Base-by-base conservation (phyloP, 1,140 invertebrate genomes). In the Chrysoperla carnea region DNA sequence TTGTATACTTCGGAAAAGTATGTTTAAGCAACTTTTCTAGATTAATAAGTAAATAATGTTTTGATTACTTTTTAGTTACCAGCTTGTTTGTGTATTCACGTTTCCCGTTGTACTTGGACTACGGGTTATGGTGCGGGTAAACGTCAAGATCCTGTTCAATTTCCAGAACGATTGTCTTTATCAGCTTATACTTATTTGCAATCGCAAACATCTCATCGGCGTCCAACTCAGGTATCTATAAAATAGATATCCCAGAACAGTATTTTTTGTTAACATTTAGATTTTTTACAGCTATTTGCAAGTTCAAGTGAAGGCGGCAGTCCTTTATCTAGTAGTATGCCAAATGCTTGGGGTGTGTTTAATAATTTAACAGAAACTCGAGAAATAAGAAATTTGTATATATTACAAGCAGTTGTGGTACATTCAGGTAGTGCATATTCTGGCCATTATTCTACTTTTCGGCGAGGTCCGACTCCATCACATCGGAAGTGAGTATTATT, bases 381-480 rank as follows among this genome's bases (percentile, higher is more conserved):
- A 37, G 58, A 61, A 41, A 60, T 55, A 42, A 49, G 62, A 41
- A 61, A 66, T 47, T 57, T 69, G 28, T 94, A 89, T 62, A 70
- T 73, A 50, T 67, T 95, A 36, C 70, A 75, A 49, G 78, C 87
- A 1, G 86, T 90, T 1, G 78, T 94, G n/a, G 86, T 88, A 36
- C 90, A 94, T 63, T 70, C 81, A 37, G 90, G 91, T 13, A 78
- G 81, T 49, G 81, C 81, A 8, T 73, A 81, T 56, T 79, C 79
- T 38, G 91, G 91, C 27, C 91, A 95, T 68, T 94, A 93, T 67
- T 78, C 92, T 37, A 90, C 88, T 29, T 93, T 90, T 57, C 67
- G 90, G 40, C 69, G 86, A 9, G 83, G 81, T 45, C 70, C 73
- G 50, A 56, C 59, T 40, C 57, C 57, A 39, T 56, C 55, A 33